These are phyloP conservation scores for Zootermopsis nevadensis DNA, from an alignment of 2,888 invertebrate species.

Conservation along the genomic window DNA sequence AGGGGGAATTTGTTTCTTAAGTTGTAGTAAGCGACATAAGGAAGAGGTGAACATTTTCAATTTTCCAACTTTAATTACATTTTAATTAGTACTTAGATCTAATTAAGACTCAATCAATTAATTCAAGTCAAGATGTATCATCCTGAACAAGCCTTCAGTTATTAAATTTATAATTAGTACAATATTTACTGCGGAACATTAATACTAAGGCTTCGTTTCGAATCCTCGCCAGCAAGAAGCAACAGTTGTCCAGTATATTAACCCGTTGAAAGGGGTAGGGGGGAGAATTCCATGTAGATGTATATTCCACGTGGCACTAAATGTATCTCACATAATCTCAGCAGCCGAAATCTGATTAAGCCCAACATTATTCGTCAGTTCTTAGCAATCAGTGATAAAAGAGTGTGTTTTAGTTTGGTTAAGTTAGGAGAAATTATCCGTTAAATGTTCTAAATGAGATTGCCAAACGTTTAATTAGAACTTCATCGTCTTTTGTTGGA, in stretches of 20 bases:
- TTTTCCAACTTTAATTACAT: slow-evolving; percentile 56
- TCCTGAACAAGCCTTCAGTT: slow-evolving; percentile 40
- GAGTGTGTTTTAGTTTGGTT: no score
- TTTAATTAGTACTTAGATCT: slow-evolving; percentile 56
- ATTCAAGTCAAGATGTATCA: slow-evolving; percentile 52
- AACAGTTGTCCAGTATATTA: slow-evolving; percentile 26
- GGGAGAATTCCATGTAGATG: no score
- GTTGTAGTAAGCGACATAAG: background rate
- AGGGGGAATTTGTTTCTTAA: background rate
- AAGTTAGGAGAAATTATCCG: no score
- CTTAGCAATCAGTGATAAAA: no score
- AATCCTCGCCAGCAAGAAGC: background rate
- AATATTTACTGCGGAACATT: slow-evolving; percentile 46
- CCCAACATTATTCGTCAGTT: no score
- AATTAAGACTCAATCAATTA: slow-evolving; percentile 56
- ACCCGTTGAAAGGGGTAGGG: no score
- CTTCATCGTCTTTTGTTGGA: no score
- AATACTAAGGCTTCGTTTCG: slow-evolving; percentile 15
- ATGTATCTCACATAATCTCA: no score
- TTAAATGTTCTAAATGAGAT: no score
- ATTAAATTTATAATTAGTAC: slow-evolving; percentile 53
- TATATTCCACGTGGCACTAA: no score
- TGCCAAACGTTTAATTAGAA: no score
- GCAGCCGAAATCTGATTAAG: no score
- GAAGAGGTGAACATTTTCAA: slow-evolving; percentile 53